Conservation (phyloP, 2,113 vertebrate genomes). For the Penelope pileata region DNA sequence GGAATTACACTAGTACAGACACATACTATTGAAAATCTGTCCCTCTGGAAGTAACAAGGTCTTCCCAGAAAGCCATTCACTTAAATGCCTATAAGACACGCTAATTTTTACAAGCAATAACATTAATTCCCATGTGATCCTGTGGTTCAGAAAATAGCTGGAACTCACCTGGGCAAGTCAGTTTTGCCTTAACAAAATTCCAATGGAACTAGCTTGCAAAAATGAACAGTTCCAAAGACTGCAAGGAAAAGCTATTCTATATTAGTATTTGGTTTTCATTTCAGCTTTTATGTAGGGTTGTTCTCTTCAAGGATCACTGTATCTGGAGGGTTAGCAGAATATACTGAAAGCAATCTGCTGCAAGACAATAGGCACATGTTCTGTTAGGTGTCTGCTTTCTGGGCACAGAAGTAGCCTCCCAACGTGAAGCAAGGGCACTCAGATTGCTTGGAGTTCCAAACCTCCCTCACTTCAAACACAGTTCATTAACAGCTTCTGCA, state of each 20-base stretch:
- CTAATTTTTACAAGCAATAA: background rate
- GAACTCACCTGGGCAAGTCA: background rate
- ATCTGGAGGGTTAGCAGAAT: background rate
- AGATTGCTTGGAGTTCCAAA: background rate
- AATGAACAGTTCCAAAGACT: background rate
- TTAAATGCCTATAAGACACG: background rate
- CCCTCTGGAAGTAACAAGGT: background rate
- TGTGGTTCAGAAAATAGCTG: background rate
- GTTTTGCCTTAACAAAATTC: background rate
- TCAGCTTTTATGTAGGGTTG: background rate
- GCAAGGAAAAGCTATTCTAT: background rate
- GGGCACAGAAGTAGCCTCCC: background rate
- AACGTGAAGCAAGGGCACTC: accelerated
- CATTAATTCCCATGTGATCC: background rate
- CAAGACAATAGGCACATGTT: background rate
- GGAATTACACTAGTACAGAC: background rate
- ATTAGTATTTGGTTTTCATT: background rate
- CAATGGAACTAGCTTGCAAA: background rate
- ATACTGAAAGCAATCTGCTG: background rate
- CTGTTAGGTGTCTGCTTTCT: background rate
- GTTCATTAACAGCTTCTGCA: background rate
- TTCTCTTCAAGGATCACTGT: background rate
- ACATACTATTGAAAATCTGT: accelerated
- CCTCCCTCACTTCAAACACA: background rate
- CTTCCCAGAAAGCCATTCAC: background rate